Evolutionary conservation across 1,140 invertebrate species (phyloP).

Genomic region (Apis mellifera): Amel_HAv3.1 CM009934.2:10826001-10826500

Average conservation of each 20-base stretch:
- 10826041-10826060: conserved; percentile 71
- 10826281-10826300: conserved; percentile 48
- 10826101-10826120: conserved; percentile 69
- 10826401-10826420: background rate
- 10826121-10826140: conserved; percentile 71
- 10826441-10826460: background rate
- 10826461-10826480: background rate
- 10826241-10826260: conserved; percentile 20
- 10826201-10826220: background rate
- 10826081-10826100: conserved; percentile 69
- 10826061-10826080: conserved; percentile 80
- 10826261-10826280: conserved; percentile 28
- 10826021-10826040: conserved; percentile 30
- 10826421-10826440: background rate
- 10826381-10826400: background rate
- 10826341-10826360: background rate
- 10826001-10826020: conserved; percentile 6
- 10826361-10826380: too few relatives aligned
- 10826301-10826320: background rate
- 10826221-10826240: too few relatives aligned
- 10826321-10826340: conserved; percentile 1
- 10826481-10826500: conserved; percentile 7
- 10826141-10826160: conserved; percentile 9
- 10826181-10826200: background rate
- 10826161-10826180: background rate